Percentiles rank a stretch among this genome's conserved stretches.
phyloP scores from a whole-genome alignment of 2,797 vertebrate species.

The Acipenser oxyrinchus region DNA sequence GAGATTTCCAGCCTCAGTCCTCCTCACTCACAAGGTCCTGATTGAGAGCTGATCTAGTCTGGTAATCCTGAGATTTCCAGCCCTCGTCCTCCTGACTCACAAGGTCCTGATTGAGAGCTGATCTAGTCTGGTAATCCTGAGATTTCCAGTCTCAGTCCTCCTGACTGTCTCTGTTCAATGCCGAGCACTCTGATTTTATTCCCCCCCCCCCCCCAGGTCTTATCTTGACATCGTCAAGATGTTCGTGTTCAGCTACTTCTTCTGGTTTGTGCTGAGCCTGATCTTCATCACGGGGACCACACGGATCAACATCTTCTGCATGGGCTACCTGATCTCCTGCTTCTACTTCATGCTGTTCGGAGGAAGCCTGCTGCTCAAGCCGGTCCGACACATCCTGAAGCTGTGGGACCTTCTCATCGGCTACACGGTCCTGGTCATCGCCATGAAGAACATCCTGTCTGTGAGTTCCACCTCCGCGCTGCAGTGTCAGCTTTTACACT shows the following conservation, averaged over 20 bases:
- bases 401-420: slow-evolving; percentile 61
- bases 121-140: too few species aligned
- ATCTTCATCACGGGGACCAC: slow-evolving; percentile 70
- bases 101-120: too few species aligned
- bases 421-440: slow-evolving; percentile 59
- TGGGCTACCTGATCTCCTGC: slow-evolving; percentile 64
- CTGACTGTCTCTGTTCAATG: neutral
- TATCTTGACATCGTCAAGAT: slow-evolving; percentile 67
- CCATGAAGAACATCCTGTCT: slow-evolving; percentile 60
- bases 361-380: slow-evolving; percentile 58
- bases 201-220: slow-evolving; percentile 37
- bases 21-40: neutral
- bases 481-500: too few species aligned
- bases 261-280: slow-evolving; percentile 71
- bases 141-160: too few species aligned
- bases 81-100: too few species aligned
- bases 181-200: neutral
- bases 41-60: too few species aligned
- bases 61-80: too few species aligned
- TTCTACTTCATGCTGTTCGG: slow-evolving; percentile 69
- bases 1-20: too few species aligned
- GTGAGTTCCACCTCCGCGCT: slow-evolving; percentile 33
- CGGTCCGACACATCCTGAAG: slow-evolving; percentile 49
- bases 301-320: slow-evolving; percentile 57
- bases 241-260: slow-evolving; percentile 63